Conservation (phyloP, 2,888 invertebrate species). For the Spilosoma lubricipeda region DNA sequence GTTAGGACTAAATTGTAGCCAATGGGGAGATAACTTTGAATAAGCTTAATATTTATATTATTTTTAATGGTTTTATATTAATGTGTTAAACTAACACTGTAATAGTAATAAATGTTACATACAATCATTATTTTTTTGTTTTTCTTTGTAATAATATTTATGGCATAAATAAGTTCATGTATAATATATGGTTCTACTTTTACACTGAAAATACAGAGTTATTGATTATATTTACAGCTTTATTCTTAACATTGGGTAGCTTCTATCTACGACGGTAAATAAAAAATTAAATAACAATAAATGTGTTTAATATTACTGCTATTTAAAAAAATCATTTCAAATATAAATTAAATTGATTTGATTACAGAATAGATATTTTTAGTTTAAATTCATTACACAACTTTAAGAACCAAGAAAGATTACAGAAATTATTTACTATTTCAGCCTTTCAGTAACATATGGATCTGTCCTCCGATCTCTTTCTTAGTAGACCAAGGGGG, state of each 20-base stretch:
- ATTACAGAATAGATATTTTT: background rate
- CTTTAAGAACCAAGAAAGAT: background rate
- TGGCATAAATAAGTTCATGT: no score
- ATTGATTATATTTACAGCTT: no score
- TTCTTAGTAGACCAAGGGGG: background rate
- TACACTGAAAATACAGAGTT: background rate
- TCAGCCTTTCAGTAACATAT: background rate
- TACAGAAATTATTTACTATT: background rate
- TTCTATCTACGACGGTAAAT: no score
- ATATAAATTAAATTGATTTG: background rate
- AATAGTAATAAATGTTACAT: no score
- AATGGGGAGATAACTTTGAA: no score
- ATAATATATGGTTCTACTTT: background rate
- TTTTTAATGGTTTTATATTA: no score
- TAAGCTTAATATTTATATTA: no score
- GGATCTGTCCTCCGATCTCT: background rate
- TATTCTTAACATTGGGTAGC: no score
- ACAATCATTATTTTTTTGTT: no score
- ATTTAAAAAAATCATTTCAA: background rate
- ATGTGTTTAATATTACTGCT: background rate
- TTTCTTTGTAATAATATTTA: no score
- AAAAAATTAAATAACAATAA: background rate
- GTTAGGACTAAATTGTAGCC: no score
- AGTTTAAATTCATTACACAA: background rate
- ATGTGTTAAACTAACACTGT: no score